A percentile compares a stretch with the other conserved stretches of the same genome.
phyloP scores from a whole-genome alignment of 2,797 vertebrate genomes.

The Poecilia picta region DNA sequence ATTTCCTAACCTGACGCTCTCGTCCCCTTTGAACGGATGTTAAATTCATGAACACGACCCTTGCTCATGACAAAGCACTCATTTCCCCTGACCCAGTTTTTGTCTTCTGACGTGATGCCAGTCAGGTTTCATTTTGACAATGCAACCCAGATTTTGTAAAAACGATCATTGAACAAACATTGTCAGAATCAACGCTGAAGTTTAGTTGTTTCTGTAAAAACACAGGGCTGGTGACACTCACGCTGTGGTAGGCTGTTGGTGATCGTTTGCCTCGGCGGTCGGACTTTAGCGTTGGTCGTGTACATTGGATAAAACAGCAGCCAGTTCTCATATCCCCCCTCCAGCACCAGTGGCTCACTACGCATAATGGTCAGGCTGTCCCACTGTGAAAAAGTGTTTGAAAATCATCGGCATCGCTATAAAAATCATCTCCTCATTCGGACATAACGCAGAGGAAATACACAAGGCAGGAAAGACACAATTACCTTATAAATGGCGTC shows the following conservation, averaged over 20 bases:
- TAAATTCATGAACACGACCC: background rate
- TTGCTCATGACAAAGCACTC: background rate
- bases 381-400: conserved; percentile 82
- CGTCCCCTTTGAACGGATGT: background rate
- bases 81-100: background rate
- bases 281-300: conserved; percentile 93
- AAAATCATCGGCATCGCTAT: conserved; percentile 24
- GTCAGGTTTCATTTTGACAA: background rate
- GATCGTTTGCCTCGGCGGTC: conserved; percentile 82
- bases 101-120: background rate
- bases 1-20: background rate
- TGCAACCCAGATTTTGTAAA: background rate
- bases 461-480: background rate
- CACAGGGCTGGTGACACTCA: conserved; percentile 78
- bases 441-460: background rate
- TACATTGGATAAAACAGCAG: conserved; percentile 96
- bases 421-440: background rate
- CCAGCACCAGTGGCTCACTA: conserved; percentile 92
- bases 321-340: conserved; percentile 98
- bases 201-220: background rate
- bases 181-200: background rate
- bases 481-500: conserved; percentile 95
- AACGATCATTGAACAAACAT: background rate
- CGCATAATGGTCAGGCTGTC: conserved; percentile 91
- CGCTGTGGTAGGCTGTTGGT: conserved; percentile 84